Conservation (phyloP, 92 coral and sea anemone species). For the Epizoanthus ramosus region DNA sequence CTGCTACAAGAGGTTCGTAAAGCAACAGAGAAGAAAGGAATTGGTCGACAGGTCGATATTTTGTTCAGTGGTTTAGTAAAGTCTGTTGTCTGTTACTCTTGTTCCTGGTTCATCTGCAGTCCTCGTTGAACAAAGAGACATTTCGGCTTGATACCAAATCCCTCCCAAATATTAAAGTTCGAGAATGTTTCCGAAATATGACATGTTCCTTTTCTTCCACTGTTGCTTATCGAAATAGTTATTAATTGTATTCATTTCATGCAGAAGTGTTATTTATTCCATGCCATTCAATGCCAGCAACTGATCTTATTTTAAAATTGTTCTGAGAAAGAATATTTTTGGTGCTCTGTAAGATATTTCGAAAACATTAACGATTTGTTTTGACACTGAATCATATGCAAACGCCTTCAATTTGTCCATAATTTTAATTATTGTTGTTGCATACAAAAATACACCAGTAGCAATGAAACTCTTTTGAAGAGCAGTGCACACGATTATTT, state of each 20-base stretch:
- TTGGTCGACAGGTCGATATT: not conserved
- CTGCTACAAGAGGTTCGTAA: not conserved
- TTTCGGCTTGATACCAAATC: not conserved
- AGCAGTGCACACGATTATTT: not conserved
- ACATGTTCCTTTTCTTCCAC: not conserved
- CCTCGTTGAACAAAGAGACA: not conserved
- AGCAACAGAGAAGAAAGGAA: constrained; percentile 3
- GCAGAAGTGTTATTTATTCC: too few species aligned
- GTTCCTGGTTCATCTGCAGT: not conserved
- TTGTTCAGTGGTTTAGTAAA: not conserved
- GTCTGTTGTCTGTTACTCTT: not conserved
- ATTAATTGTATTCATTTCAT: too few species aligned
- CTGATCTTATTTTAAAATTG: too few species aligned
- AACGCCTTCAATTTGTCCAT: not conserved
- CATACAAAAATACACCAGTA: constrained; percentile 7
- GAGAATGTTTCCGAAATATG: constrained; percentile 14
- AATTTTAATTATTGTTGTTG: not conserved
- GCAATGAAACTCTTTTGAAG: not conserved
- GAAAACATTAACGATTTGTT: constrained; percentile 16
- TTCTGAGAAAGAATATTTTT: not conserved
- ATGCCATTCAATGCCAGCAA: too few species aligned
- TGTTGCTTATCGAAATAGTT: not conserved
- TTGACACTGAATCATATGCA: not conserved
- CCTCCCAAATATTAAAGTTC: constrained; percentile 7
- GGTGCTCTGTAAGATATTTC: not conserved